These are phyloP conservation scores for Borostomias antarcticus DNA, from an alignment of 2,797 vertebrate species.

Conservation along the genomic window DNA sequence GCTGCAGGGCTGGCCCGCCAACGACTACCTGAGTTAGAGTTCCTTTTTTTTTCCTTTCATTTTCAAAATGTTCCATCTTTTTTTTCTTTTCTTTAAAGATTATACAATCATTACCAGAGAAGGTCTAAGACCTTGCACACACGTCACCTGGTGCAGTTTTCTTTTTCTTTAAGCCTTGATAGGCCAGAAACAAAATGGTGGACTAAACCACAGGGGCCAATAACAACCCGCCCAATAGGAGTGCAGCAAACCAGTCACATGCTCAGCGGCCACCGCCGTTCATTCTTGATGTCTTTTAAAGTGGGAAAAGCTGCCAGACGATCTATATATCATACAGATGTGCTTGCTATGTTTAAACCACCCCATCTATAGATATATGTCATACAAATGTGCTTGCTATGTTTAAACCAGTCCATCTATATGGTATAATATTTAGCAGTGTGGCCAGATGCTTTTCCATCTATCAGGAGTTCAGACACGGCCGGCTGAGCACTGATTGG, in stretches of 20 bases:
- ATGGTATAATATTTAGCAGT: background rate
- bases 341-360: constrained; percentile 3
- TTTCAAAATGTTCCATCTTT: constrained; percentile 43
- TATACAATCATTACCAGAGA: constrained; percentile 91
- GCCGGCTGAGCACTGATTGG: constrained; percentile 71
- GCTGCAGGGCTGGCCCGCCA: constrained; percentile 77
- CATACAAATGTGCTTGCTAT: background rate
- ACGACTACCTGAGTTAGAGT: constrained; percentile 95
- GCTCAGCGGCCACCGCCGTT: constrained; percentile 41
- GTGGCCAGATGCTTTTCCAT: constrained; percentile 12
- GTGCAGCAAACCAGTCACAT: constrained; percentile 43
- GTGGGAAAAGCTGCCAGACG: background rate
- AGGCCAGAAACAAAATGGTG: constrained; percentile 55
- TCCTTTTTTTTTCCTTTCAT: constrained; percentile 55
- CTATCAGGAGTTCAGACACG: constrained; percentile 71
- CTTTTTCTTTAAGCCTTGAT: constrained; percentile 53
- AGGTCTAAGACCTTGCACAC: constrained; percentile 88
- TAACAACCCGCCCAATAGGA: constrained; percentile 25
- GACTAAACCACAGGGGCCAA: constrained; percentile 43
- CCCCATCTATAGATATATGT: background rate
- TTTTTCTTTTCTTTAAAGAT: constrained; percentile 59
- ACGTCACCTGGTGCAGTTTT: constrained; percentile 67
- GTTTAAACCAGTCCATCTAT: background rate
- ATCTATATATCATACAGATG: background rate
- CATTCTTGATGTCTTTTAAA: constrained; percentile 32